A percentile compares a stretch with the other conserved stretches of the same genome.
phyloP scores from a whole-genome alignment of 1,140 invertebrate genomes.

The Tetraneura akinire region DNA sequence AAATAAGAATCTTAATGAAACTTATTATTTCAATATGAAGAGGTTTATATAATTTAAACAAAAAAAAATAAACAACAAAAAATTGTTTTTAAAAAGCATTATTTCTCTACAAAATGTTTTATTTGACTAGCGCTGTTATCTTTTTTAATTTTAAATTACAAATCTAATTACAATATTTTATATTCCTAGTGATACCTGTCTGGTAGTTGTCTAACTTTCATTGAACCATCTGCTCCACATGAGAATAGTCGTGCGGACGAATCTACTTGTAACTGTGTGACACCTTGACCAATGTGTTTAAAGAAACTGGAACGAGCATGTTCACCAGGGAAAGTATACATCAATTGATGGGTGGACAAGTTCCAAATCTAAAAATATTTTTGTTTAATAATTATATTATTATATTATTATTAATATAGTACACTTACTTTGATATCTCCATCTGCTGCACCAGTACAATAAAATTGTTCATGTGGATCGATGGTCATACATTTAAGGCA shows the following conservation, averaged over 20 bases:
- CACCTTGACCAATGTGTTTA: constrained; percentile 93
- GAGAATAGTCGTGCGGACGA: constrained; percentile 86
- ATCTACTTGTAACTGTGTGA: constrained; percentile 92
- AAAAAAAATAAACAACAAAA: constrained; percentile 20
- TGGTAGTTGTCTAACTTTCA: constrained; percentile 67
- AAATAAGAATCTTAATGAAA: constrained; percentile 21
- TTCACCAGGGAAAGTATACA: constrained; percentile 88
- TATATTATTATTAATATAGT: no score
- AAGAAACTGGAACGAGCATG: constrained; percentile 92
- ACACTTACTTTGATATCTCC: constrained; percentile 92
- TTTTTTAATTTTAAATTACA: neutral
- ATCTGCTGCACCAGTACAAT: constrained; percentile 96
- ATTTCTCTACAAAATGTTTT: constrained; percentile 18
- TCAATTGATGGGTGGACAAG: constrained; percentile 75
- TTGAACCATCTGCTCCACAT: constrained; percentile 96
- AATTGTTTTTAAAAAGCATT: constrained; percentile 23
- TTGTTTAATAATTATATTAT: no score
- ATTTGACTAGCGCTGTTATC: constrained; percentile 40
- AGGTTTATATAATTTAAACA: constrained; percentile 31
- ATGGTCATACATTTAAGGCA: constrained; percentile 92
- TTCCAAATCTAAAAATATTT: constrained; percentile 80
- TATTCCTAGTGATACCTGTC: constrained; percentile 47
- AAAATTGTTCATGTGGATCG: constrained; percentile 93
- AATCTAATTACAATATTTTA: constrained; percentile 5
- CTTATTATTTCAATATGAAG: neutral